A percentile compares a stretch with the other conserved stretches of the same genome.
These are phyloP conservation scores for Perithous albicinctus DNA, from an alignment of 2,888 invertebrate genomes.

Conservation along the genomic window DNA sequence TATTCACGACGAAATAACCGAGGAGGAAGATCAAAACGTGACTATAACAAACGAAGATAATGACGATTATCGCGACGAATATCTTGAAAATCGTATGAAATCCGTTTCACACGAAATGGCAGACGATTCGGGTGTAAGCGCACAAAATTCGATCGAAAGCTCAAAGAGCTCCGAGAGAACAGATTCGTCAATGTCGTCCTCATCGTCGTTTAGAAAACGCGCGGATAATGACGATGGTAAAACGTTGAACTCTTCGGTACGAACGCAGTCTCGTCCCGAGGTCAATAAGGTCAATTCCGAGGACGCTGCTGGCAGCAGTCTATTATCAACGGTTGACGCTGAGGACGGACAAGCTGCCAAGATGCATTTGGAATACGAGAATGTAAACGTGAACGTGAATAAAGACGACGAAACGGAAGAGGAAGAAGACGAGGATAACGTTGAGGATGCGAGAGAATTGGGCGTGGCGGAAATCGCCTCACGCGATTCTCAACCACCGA, in stretches of 20 bases:
- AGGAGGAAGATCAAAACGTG: slow-evolving; percentile 54
- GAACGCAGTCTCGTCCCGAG: slow-evolving; percentile 75
- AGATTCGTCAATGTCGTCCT: slow-evolving; percentile 47
- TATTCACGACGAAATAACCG: slow-evolving; percentile 39
- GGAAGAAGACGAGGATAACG: slow-evolving; percentile 32
- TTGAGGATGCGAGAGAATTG: slow-evolving; percentile 12
- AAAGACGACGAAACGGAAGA: slow-evolving; percentile 35
- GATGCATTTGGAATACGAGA: slow-evolving; percentile 67
- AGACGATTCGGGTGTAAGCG: slow-evolving; percentile 62
- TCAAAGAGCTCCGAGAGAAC: slow-evolving; percentile 63
- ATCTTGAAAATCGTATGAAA: slow-evolving; percentile 13
- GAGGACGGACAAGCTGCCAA: slow-evolving; percentile 62
- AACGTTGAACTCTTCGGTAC: slow-evolving; percentile 73
- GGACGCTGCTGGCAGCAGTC: slow-evolving; percentile 17
- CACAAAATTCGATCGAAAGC: slow-evolving; percentile 47
- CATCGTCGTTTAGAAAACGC: slow-evolving; percentile 42
- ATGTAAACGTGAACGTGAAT: slow-evolving; percentile 55
- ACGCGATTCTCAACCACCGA: slow-evolving; percentile 27
- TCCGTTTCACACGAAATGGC: slow-evolving; percentile 71
- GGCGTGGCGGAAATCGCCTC: neutral
- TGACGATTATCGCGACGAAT: slow-evolving; percentile 30
- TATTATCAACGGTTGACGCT: slow-evolving; percentile 57
- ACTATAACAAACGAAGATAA: slow-evolving; percentile 53
- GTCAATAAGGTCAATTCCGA: slow-evolving; percentile 35
- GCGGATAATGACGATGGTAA: slow-evolving; percentile 45